Evolutionary conservation across 2,113 vertebrate genomes (phyloP).

Genomic region (Turnix velox): DNA sequence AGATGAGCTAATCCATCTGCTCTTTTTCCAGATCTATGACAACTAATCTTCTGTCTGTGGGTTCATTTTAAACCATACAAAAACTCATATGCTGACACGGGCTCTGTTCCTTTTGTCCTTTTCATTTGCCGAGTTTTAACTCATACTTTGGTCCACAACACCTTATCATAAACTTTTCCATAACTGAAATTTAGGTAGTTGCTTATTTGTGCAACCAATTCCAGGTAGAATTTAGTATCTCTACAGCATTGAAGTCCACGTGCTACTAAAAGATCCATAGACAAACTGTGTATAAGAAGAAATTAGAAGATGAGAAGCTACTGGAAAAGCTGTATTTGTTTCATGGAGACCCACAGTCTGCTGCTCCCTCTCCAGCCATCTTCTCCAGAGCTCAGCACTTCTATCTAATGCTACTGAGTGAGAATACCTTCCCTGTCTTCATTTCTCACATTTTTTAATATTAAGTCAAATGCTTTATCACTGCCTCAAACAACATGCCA

Average conservation of each 20-base stretch:
- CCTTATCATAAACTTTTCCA: not conserved
- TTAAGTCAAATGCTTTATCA: not conserved
- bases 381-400: not conserved
- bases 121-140: not conserved
- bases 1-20: constrained; percentile 36
- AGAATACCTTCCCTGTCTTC: not conserved
- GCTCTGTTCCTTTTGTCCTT: not conserved
- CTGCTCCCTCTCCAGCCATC: not conserved
- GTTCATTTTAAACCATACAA: not conserved
- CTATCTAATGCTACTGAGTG: not conserved
- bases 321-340: not conserved
- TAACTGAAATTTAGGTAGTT: not conserved
- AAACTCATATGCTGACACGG: not conserved
- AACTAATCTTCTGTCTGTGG: not conserved
- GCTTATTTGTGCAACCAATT: not conserved
- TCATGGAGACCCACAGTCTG: not conserved
- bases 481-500: not conserved
- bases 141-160: not conserved
- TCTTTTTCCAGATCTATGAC: not conserved
- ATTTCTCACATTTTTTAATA: not conserved
- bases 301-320: not conserved
- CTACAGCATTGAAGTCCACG: not conserved
- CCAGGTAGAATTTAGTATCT: not conserved
- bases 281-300: not conserved
- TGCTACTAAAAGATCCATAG: not conserved